phyloP scores from a whole-genome alignment of 1,140 invertebrate genomes.

The Contarinia nasturtii region DNA sequence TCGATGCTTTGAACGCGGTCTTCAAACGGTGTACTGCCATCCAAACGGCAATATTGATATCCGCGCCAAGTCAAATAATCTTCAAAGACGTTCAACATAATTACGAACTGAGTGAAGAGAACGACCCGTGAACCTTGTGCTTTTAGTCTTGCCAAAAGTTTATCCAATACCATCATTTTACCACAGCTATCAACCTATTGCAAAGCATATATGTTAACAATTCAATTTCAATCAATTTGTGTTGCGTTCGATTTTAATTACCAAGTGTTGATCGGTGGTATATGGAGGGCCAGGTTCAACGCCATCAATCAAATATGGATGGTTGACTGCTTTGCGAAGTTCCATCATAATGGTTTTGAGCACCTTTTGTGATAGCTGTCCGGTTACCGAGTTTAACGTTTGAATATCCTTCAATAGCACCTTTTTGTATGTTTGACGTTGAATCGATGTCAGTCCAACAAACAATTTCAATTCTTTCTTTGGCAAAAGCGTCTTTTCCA shows the following conservation, averaged over 20 bases:
- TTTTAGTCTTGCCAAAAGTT: conserved; percentile 81
- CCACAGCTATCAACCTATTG: conserved; percentile 73
- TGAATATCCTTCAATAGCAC: conserved; percentile 49
- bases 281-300: conserved; percentile 27
- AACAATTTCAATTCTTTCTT: conserved; percentile 52
- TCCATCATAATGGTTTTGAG: conserved; percentile 57
- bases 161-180: conserved; percentile 87
- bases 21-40: conserved; percentile 67
- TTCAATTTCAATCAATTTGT: no score
- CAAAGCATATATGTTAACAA: no score
- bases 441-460: conserved; percentile 89
- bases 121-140: conserved; percentile 76
- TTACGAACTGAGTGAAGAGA: conserved; percentile 79
- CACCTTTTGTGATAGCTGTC: conserved; percentile 75
- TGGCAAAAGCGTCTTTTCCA: conserved; percentile 48
- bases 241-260: no score
- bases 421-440: conserved; percentile 94
- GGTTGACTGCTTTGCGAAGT: conserved; percentile 90
- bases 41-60: conserved; percentile 78
- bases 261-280: conserved; percentile 43
- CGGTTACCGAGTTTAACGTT: conserved; percentile 81
- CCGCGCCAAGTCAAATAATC: conserved; percentile 49
- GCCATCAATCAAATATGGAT: conserved; percentile 75
- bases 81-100: conserved; percentile 84
- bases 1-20: conserved; percentile 65